Evolutionary conservation across 1,140 invertebrate genomes (phyloP).

Genomic region (Tetramorium parvispinum): DNA sequence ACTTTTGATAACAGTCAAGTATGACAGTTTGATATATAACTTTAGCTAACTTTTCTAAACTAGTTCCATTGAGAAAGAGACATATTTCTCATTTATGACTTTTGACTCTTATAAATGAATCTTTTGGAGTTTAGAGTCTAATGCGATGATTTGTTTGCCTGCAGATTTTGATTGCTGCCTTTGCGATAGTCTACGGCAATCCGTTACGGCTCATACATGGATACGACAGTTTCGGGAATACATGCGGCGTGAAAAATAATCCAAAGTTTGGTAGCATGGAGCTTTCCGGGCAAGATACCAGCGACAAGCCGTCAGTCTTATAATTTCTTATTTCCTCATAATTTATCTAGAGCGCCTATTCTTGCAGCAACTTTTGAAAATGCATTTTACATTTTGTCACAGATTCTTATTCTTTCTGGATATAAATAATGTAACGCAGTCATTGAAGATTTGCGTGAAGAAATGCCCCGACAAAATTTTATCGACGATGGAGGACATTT

Average conservation of each 20-base stretch:
- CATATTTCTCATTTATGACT: not conserved
- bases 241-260: constrained; percentile 94
- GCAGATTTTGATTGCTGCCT: constrained; percentile 94
- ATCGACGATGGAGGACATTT: constrained; percentile 88
- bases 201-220: constrained; percentile 95
- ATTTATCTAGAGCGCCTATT: constrained; percentile 2
- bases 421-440: constrained; percentile 90
- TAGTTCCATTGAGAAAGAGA: not conserved
- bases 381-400: constrained; percentile 58
- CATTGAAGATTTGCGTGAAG: constrained; percentile 95
- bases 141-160: constrained; percentile 70
- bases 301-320: constrained; percentile 89
- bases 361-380: not conserved
- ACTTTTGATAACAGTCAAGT: not conserved
- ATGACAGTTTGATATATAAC: not conserved
- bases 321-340: constrained; percentile 35
- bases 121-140: not conserved
- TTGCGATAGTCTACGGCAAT: constrained; percentile 96
- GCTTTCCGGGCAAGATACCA: constrained; percentile 92
- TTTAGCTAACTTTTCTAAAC: not conserved
- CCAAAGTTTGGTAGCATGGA: constrained; percentile 90
- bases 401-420: constrained; percentile 95
- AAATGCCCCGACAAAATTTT: constrained; percentile 92
- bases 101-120: not conserved
- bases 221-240: constrained; percentile 98